Conservation (phyloP, 2,797 vertebrate species). For the Lerista edwardsae region DNA sequence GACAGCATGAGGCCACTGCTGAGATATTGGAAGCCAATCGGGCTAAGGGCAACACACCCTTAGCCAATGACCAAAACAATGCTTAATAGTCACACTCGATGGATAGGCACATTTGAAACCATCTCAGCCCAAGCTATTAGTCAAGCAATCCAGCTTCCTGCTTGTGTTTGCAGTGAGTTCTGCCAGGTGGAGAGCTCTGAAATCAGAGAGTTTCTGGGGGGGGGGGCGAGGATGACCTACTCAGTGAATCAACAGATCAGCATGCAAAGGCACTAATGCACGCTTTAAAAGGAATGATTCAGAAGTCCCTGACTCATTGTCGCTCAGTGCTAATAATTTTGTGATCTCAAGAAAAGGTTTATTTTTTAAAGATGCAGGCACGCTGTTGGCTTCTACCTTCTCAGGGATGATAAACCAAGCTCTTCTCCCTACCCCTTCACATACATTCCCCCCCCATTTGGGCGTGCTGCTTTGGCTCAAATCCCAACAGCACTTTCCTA, state of each 20-base stretch:
- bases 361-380: conserved; percentile 56
- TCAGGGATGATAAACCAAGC: not conserved
- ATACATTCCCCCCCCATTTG: too few species aligned
- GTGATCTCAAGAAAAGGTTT: conserved; percentile 48
- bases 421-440: too few species aligned
- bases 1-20: not conserved
- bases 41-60: not conserved
- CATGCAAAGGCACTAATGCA: not conserved
- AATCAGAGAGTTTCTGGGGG: conserved; percentile 22
- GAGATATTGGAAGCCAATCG: not conserved
- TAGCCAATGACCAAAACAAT: conserved; percentile 34
- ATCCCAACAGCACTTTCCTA: too few species aligned
- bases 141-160: conserved; percentile 55
- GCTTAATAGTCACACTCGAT: conserved; percentile 12
- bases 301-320: not conserved
- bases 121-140: conserved; percentile 52
- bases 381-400: conserved; percentile 23
- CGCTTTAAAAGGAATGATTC: conserved; percentile 31
- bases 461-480: too few species aligned
- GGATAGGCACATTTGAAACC: conserved; percentile 58
- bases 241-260: conserved; percentile 13
- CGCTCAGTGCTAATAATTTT: conserved; percentile 39
- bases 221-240: too few species aligned
- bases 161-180: conserved; percentile 38
- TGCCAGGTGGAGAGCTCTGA: conserved; percentile 58